phyloP scores from a whole-genome alignment of 1,140 invertebrate species.

The Piezodorus guildinii region DNA sequence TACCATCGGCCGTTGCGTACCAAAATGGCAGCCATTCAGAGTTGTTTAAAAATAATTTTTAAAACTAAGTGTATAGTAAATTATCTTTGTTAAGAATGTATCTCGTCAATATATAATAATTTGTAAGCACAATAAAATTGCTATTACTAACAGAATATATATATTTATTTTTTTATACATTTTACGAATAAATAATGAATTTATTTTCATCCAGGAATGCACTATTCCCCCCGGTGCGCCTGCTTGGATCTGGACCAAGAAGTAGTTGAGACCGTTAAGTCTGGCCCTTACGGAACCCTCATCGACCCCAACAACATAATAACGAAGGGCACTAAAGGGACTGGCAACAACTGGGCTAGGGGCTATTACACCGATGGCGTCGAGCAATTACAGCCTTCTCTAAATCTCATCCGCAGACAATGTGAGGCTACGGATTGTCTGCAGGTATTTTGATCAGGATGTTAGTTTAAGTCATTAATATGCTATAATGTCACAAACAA shows the following conservation, averaged over 20 bases:
- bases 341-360: slow-evolving; percentile 32
- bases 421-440: slow-evolving; percentile 17
- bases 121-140: too few relatives aligned
- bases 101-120: too few relatives aligned
- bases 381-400: neutral
- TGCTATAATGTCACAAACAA: too few relatives aligned
- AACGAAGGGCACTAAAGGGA: slow-evolving; percentile 32
- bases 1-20: too few relatives aligned
- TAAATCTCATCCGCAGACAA: neutral
- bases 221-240: slow-evolving; percentile 48
- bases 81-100: too few relatives aligned
- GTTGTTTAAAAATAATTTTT: too few relatives aligned
- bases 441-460: neutral
- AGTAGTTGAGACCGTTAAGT: slow-evolving; percentile 41
- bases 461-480: too few relatives aligned
- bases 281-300: slow-evolving; percentile 41
- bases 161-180: too few relatives aligned
- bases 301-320: slow-evolving; percentile 46
- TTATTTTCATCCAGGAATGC: slow-evolving; percentile 25
- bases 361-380: slow-evolving; percentile 20
- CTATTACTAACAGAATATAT: too few relatives aligned
- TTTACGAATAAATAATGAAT: too few relatives aligned
- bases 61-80: too few relatives aligned
- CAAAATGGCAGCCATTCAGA: too few relatives aligned
- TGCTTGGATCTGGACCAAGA: slow-evolving; percentile 47